Evolutionary conservation across 2,797 vertebrate species (phyloP).

Genomic region (Gila robusta): DNA sequence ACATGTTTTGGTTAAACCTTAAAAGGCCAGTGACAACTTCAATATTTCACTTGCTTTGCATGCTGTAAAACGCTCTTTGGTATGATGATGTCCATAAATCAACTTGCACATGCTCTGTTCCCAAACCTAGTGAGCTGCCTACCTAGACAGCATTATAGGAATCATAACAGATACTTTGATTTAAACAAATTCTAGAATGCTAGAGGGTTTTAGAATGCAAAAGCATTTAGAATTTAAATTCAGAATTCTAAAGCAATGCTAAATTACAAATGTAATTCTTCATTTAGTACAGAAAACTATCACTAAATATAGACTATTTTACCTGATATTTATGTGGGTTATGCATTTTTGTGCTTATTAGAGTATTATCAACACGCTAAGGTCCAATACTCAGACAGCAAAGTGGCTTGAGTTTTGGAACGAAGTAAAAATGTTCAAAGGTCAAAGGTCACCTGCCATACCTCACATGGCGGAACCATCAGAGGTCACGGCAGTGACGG

Average conservation of each 20-base stretch:
- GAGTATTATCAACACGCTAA: background rate
- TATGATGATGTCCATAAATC: conserved; percentile 9
- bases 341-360: background rate
- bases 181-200: background rate
- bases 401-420: background rate
- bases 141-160: background rate
- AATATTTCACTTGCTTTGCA: conserved; percentile 21
- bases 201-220: background rate
- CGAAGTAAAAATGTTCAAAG: conserved; percentile 10
- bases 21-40: conserved; percentile 41
- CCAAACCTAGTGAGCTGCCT: background rate
- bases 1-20: conserved; percentile 49
- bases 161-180: background rate
- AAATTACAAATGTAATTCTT: background rate
- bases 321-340: background rate
- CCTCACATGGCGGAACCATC: conserved; percentile 32
- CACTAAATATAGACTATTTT: background rate
- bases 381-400: background rate
- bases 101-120: background rate
- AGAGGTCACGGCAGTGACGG: conserved; percentile 46
- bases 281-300: background rate
- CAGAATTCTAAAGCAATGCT: background rate
- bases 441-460: conserved; percentile 45
- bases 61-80: conserved; percentile 1
- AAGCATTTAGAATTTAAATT: background rate